These are phyloP conservation scores for Periparus ater DNA, from an alignment of 2,797 vertebrate species.

Conservation along the genomic window DNA sequence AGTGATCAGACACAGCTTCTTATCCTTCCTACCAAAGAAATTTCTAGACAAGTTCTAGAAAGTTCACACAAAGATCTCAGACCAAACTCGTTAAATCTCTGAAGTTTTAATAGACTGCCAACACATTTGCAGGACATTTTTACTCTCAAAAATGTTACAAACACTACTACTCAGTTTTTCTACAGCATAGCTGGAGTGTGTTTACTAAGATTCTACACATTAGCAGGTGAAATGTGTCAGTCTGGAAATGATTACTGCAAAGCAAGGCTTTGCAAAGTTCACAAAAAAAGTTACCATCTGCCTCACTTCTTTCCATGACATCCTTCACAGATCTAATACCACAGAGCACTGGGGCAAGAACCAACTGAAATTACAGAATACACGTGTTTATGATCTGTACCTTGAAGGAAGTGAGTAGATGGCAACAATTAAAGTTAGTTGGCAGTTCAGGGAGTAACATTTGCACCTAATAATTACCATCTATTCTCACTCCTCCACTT, in stretches of 20 bases:
- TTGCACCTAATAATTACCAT: neutral
- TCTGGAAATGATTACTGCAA: neutral
- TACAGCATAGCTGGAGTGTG: neutral
- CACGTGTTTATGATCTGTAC: neutral
- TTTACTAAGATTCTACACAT: rapidly evolving
- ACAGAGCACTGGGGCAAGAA: neutral
- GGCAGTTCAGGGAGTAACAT: neutral
- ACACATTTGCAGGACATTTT: neutral
- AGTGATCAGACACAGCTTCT: neutral
- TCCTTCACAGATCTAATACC: neutral
- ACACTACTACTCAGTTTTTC: neutral
- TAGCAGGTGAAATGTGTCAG: neutral
- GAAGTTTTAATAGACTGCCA: neutral
- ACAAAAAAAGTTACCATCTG: neutral
- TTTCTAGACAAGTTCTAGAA: neutral
- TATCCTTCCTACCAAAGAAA: neutral
- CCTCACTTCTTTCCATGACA: neutral
- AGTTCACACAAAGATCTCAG: neutral
- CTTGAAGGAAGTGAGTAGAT: neutral
- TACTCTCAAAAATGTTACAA: neutral
- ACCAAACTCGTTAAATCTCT: neutral
- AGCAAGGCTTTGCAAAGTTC: neutral
- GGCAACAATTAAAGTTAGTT: neutral
- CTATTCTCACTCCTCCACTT: neutral
- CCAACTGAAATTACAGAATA: neutral